Evolutionary conservation across 2,797 vertebrate species (phyloP).

Genomic region (Rhinoraja longicauda): DNA sequence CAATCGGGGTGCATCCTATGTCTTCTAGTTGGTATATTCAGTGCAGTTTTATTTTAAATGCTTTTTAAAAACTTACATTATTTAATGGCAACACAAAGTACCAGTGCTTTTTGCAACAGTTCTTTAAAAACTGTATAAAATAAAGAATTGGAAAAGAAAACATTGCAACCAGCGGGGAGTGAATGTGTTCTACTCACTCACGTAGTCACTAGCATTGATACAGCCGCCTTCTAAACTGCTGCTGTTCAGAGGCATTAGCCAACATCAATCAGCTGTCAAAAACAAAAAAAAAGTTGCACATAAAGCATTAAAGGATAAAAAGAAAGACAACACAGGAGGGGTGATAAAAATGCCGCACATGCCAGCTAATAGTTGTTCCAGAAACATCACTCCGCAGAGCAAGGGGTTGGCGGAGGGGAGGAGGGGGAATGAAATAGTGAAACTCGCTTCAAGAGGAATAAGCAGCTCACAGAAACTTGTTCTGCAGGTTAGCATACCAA

Average conservation of each 20-base stretch:
- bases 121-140: slow-evolving; percentile 59
- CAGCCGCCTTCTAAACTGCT: slow-evolving; percentile 53
- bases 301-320: slow-evolving; percentile 60
- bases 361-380: slow-evolving; percentile 48
- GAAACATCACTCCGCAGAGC: slow-evolving; percentile 45
- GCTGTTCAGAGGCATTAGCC: slow-evolving; percentile 56
- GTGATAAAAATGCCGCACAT: slow-evolving; percentile 53
- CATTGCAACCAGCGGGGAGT: slow-evolving; percentile 76
- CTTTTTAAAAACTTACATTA: slow-evolving; percentile 59
- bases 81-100: slow-evolving; percentile 63
- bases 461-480: slow-evolving; percentile 52
- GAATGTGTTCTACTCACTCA: slow-evolving; percentile 62
- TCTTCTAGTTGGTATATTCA: slow-evolving; percentile 42
- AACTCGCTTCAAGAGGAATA: slow-evolving; percentile 51
- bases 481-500: slow-evolving; percentile 60
- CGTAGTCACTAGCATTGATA: slow-evolving; percentile 58
- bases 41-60: slow-evolving; percentile 46
- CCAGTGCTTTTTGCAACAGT: slow-evolving; percentile 77
- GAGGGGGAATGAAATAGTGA: slow-evolving; percentile 42
- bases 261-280: slow-evolving; percentile 61
- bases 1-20: slow-evolving; percentile 3
- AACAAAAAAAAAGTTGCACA: slow-evolving; percentile 53
- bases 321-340: slow-evolving; percentile 51
- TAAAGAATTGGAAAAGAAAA: slow-evolving; percentile 53
- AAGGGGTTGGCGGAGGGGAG: slow-evolving; percentile 41